phyloP scores from a whole-genome alignment of 2,888 invertebrate genomes.

The Iphiclides podalirius region DNA sequence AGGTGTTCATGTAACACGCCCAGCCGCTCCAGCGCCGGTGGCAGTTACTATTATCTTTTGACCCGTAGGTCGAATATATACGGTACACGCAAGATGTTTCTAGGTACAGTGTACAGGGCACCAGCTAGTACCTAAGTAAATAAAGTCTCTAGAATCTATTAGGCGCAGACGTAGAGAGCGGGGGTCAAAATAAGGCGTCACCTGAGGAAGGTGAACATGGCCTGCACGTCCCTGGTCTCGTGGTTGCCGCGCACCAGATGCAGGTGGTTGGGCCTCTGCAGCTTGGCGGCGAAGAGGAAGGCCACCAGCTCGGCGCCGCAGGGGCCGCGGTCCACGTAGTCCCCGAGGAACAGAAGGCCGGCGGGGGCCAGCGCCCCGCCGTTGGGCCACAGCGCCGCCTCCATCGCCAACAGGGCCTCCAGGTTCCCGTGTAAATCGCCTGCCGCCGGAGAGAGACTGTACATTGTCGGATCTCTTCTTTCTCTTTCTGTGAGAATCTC shows the following conservation, averaged over 20 bases:
- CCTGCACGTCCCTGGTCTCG: slow-evolving; percentile 86
- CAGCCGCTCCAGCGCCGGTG: too few species aligned
- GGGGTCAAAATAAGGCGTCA: too few species aligned
- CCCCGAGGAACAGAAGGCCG: slow-evolving; percentile 85
- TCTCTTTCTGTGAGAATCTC: too few species aligned
- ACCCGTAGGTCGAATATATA: too few species aligned
- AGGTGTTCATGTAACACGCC: too few species aligned
- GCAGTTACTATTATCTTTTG: too few species aligned
- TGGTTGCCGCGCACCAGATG: slow-evolving; percentile 86
- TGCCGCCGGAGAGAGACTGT: too few species aligned
- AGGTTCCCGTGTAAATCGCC: slow-evolving; percentile 87
- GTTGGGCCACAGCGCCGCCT: slow-evolving; percentile 84
- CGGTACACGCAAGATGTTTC: too few species aligned
- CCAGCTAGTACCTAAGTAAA: too few species aligned
- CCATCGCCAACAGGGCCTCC: slow-evolving; percentile 83
- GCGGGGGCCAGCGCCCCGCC: slow-evolving; percentile 83
- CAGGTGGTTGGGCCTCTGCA: slow-evolving; percentile 83
- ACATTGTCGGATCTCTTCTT: not conserved
- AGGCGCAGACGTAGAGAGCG: too few species aligned
- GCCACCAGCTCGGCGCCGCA: slow-evolving; percentile 85
- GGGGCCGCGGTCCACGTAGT: slow-evolving; percentile 87
- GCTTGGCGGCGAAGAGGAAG: slow-evolving; percentile 85
- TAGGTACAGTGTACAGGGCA: too few species aligned
- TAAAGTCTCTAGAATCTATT: too few species aligned
- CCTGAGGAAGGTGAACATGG: slow-evolving; percentile 86